Conservation (phyloP, 2,113 vertebrate genomes). For the Spheniscus mendiculus region DNA sequence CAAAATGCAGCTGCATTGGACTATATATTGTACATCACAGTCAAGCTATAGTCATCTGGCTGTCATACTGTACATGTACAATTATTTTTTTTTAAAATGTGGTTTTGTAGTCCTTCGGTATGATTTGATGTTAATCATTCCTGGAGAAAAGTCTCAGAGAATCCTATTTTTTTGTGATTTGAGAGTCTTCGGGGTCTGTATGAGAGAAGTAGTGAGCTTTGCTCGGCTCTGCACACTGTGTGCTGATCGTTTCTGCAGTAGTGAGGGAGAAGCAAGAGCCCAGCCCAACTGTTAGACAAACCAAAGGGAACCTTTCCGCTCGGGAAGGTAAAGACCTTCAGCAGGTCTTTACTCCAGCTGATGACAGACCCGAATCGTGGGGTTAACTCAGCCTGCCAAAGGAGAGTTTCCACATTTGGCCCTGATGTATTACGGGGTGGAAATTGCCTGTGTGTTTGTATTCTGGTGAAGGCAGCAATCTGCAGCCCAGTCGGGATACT, state of each 20-base stretch:
- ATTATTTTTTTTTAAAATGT: not conserved
- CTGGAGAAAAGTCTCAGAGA: not conserved
- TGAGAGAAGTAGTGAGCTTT: not conserved
- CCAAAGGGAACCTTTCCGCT: not conserved
- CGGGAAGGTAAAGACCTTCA: not conserved
- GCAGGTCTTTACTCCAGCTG: not conserved
- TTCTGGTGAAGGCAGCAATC: not conserved
- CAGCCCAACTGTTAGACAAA: not conserved
- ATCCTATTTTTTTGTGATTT: not conserved
- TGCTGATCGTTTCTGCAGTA: not conserved
- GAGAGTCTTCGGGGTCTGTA: not conserved
- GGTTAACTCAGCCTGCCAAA: not conserved
- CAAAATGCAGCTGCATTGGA: not conserved
- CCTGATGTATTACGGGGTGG: rapidly evolving
- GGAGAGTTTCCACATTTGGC: not conserved
- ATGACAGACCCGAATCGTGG: not conserved
- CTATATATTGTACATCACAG: not conserved
- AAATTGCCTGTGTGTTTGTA: not conserved
- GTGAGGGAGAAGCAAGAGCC: not conserved
- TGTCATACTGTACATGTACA: not conserved
- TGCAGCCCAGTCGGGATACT: not conserved
- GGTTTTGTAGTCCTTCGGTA: not conserved
- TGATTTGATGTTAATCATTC: not conserved
- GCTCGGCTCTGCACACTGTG: rapidly evolving
- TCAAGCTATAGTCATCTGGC: not conserved